Conservation (phyloP, 2,113 vertebrate species). For the Halichoerus grypus region DNA sequence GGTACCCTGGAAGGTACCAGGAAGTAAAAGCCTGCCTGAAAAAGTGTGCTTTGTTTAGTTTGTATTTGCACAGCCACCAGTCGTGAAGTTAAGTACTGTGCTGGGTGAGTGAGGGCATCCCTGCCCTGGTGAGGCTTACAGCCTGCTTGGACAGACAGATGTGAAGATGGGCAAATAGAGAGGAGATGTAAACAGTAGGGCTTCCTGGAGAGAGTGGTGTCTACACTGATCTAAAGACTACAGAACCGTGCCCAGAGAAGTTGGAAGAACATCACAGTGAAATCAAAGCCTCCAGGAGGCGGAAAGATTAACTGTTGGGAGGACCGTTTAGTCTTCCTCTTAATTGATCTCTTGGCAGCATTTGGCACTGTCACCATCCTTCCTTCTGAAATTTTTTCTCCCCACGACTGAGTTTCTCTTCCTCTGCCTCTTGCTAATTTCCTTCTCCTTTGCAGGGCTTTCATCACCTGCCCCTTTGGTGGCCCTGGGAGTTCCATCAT, state of each 20-base stretch:
- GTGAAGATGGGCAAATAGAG: neutral
- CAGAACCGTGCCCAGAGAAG: neutral
- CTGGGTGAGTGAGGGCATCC: neutral
- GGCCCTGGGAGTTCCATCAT: neutral
- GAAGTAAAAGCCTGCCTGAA: neutral
- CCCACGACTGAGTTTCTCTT: neutral
- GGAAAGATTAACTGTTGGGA: neutral
- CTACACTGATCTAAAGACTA: neutral
- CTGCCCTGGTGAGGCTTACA: neutral
- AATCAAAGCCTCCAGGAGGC: neutral
- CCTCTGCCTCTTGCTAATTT: neutral
- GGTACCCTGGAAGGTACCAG: neutral
- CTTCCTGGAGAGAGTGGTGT: neutral
- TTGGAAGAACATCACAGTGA: neutral
- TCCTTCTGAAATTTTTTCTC: constrained; percentile 26
- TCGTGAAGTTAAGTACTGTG: neutral
- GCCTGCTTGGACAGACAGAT: neutral
- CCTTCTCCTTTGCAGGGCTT: neutral
- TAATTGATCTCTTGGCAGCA: neutral
- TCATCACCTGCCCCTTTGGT: neutral
- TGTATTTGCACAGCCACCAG: neutral
- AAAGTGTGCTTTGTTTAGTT: neutral
- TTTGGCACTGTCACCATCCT: neutral
- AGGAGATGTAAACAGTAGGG: neutral
- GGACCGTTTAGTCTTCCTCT: neutral